Evolutionary conservation across 2,113 vertebrate species (phyloP), one percentile per base, ranked within the genome.

Genomic region (Thunnus maccoyii): DNA sequence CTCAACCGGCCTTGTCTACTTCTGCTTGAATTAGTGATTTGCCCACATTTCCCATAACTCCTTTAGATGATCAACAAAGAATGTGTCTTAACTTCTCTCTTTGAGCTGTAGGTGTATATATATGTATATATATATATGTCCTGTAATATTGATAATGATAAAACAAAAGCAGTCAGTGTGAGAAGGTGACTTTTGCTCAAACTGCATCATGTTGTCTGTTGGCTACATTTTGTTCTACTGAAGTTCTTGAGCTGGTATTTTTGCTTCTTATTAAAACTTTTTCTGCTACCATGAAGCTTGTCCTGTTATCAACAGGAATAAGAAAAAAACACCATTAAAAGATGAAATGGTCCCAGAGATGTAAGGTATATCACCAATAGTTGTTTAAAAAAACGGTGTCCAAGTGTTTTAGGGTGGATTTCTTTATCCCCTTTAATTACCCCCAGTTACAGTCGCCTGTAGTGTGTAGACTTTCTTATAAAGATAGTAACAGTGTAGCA

Each of bases 401-500:
- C 9, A 18, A 55, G 54, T 36, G 14, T 27, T 27, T 62, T 5
- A 44, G 20, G 27, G 47, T 65, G 17, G 32, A 17, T 20, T 78
- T 30, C 18, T 15, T 25, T 17, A 5, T 16, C 4, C 54, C 47
- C 47, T 73, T 71, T 61, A 72, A 80, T 77, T 50, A 62, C 22
- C 32, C 30, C 44, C 2, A 2, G 51, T 7, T 54, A 44, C 32
- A 77, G 55, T 22, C 3, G 27, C 44, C 52, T 63, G 15, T 52
- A 57, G 51, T 41, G 62, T 76, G 63, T 20, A 7, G 61, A 25
- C 16, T 36, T 60, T 67, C 52, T 62, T 65, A 62, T 55, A 74
- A 48, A 55, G 46, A 76, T 57, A 68, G 61, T 57, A 73, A 65
- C 41, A 75, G 75, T 36, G 44, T 56, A 62, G 78, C 41, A 85